These are phyloP conservation scores for Spialia ferax DNA, from an alignment of 2,888 invertebrate species.

Conservation along the genomic window DNA sequence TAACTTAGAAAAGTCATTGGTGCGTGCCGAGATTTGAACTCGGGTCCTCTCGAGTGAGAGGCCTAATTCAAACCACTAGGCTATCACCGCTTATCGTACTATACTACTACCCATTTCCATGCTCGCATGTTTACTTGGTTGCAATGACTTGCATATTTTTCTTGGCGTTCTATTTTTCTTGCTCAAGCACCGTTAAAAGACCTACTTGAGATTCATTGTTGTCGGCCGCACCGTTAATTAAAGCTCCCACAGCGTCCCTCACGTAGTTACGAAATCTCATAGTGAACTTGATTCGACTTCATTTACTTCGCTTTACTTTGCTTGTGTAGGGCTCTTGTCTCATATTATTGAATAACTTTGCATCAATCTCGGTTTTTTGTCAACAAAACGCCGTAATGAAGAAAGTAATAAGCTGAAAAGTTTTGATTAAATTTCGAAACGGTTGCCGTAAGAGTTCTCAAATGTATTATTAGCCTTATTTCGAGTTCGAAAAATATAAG, in stretches of 20 bases:
- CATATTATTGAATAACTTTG: conserved; percentile 29
- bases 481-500: background rate
- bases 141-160: conserved; percentile 11
- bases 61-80: too few species aligned
- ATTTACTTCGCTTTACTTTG: conserved; percentile 25
- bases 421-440: background rate
- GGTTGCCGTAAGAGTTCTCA: background rate
- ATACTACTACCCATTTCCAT: conserved; percentile 1
- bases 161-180: conserved; percentile 27
- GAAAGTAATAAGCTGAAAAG: conserved; percentile 7
- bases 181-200: conserved; percentile 36
- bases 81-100: too few species aligned
- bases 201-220: conserved; percentile 37
- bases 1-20: too few species aligned
- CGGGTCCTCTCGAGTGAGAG: too few species aligned
- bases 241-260: conserved; percentile 23
- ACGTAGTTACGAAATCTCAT: conserved; percentile 31
- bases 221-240: conserved; percentile 34
- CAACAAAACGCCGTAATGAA: conserved; percentile 12
- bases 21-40: too few species aligned
- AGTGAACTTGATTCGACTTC: conserved; percentile 25
- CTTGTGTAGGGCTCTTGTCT: conserved; percentile 9
- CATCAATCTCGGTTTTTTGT: conserved; percentile 13
- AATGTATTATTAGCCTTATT: background rate
- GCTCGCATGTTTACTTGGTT: background rate